Evolutionary conservation across 2,888 invertebrate species (phyloP), one percentile per base, ranked within the genome.

Genomic region (Sinopyrophorus schimmeli): DNA sequence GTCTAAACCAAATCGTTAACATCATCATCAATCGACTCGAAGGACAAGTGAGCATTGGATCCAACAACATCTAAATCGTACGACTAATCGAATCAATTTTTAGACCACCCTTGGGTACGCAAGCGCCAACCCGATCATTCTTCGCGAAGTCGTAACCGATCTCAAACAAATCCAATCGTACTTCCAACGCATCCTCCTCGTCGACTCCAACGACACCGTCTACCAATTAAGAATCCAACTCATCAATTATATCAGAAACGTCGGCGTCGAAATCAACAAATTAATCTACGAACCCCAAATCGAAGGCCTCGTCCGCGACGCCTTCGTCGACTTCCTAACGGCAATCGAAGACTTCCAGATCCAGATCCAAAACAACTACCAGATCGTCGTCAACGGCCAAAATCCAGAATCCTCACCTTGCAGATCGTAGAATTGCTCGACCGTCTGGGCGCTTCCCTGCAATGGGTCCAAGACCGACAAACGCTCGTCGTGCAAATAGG

Each of bases 401-500:
- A 24, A 12, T 16, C 31, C 38, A 5, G 18, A 24, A n/a, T n/a
- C 23, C 31, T 41, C 14, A 20, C 30, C 5, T 7, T 24, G 7
- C 46, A 46, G 26, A 31, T 46, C 23, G 30, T 38, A 10, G 12
- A 28, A 7, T 24, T 46, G 5, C 38, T 31, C 5, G 5, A 5
- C 6, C 46, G 46, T 32, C 23, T 46, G 23, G 6, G 9, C n/a
- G 12, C 18, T 2, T 16, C 21, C 30, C 26, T 46, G 9, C 37
- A 38, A 37, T 46, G 20, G 21, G 24, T 11, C 14, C 7, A 35
- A 6, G 14, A 24, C 5, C 37, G 35, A 21, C 28, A 37, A 39
- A 32, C 35, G 6, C 5, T 49, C 16, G 18, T 31, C 12, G 38
- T 49, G 16, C 49, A 49, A 43, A 23, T 49, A 21, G 49, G 49